Percentiles rank a stretch among this genome's conserved stretches.
Evolutionary conservation across 92 coral and sea anemone genomes (phyloP).

Genomic region (Pocillopora meandrina): DNA sequence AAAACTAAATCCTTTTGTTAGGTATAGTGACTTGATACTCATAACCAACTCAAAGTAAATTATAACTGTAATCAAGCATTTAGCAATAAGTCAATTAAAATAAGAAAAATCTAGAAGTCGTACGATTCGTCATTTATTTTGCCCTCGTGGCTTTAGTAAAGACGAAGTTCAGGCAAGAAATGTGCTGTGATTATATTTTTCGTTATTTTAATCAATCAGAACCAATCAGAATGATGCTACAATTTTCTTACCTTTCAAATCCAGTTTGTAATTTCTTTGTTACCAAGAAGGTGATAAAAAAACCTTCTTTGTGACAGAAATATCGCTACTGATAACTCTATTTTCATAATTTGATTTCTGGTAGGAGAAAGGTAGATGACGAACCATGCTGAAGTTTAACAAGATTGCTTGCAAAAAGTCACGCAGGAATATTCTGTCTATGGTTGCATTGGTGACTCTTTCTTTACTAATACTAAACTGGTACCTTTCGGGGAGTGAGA

Average conservation of each 20-base stretch:
- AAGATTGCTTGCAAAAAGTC: neutral
- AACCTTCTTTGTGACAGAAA: too few species aligned
- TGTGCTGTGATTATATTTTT: neutral
- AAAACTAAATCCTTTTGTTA: too few species aligned
- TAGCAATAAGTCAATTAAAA: too few species aligned
- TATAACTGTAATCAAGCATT: too few species aligned
- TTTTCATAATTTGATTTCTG: too few species aligned
- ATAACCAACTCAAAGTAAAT: too few species aligned
- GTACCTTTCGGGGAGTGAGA: neutral
- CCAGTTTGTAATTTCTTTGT: neutral
- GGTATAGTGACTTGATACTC: too few species aligned
- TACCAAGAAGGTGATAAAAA: neutral
- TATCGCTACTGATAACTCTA: too few species aligned
- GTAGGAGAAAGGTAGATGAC: too few species aligned
- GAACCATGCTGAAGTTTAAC: too few species aligned
- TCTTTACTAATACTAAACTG: constrained; percentile 2
- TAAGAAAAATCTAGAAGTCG: neutral
- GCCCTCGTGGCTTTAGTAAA: too few species aligned
- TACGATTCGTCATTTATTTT: neutral
- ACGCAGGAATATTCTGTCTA: neutral
- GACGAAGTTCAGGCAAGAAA: too few species aligned
- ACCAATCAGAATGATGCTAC: neutral
- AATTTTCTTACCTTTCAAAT: neutral
- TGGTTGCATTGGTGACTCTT: neutral
- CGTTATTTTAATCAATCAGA: constrained; percentile 7